A percentile compares a stretch with the other conserved stretches of the same genome.
Evolutionary conservation across 1,140 invertebrate species (phyloP).

Genomic region (Parasteatoda tepidariorum): DNA sequence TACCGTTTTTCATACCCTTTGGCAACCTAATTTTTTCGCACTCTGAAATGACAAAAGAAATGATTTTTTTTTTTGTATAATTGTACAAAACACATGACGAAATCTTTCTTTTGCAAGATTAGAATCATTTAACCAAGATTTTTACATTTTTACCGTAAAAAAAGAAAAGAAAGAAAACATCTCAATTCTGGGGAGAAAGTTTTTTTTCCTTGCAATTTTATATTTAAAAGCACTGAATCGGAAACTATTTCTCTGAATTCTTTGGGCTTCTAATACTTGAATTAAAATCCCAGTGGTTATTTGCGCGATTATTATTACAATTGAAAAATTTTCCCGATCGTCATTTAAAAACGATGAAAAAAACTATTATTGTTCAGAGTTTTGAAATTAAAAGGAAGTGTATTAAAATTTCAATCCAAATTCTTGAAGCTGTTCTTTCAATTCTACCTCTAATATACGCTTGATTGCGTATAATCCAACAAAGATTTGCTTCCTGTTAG

Average conservation of each 20-base stretch:
- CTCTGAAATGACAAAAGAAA: not conserved
- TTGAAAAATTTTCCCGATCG: not conserved
- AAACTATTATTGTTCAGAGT: conserved; percentile 18
- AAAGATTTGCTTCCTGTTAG: conserved; percentile 16
- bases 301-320: conserved; percentile 21
- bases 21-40: not conserved
- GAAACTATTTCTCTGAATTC: conserved; percentile 30
- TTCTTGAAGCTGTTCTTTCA: conserved; percentile 10
- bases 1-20: not conserved
- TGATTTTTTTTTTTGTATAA: not conserved
- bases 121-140: conserved; percentile 42
- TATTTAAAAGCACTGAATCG: conserved; percentile 15
- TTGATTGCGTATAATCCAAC: conserved; percentile 14
- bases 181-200: no score
- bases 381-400: conserved; percentile 41
- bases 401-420: conserved; percentile 50
- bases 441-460: conserved; percentile 16
- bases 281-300: conserved; percentile 34
- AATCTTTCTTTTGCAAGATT: not conserved
- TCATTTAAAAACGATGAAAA: not conserved
- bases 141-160: not conserved
- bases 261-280: conserved; percentile 9
- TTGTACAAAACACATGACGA: conserved; percentile 24
- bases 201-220: conserved; percentile 21
- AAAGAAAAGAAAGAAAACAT: no score